Conservation (phyloP, 2,797 vertebrate species). For the Oreochromis mossambicus region DNA sequence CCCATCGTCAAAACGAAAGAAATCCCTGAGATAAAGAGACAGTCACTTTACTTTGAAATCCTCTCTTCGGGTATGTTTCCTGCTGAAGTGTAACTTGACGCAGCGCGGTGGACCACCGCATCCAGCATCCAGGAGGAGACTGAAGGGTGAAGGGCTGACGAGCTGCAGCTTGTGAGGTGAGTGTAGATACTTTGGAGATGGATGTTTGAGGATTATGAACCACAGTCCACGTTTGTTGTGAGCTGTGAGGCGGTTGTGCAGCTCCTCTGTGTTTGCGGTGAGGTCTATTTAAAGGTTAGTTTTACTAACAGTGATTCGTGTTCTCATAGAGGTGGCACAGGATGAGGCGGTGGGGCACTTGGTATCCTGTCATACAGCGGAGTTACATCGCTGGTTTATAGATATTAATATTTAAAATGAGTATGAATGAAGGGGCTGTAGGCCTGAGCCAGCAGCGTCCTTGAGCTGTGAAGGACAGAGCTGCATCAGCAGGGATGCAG, state of each 20-base stretch:
- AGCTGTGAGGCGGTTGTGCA: not conserved
- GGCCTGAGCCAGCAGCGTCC: slow-evolving; percentile 53
- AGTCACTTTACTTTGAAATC: not conserved
- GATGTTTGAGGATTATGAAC: not conserved
- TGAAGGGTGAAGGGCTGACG: not conserved
- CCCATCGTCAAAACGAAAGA: not conserved
- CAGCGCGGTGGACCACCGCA: not conserved
- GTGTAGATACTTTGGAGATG: not conserved
- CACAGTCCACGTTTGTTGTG: not conserved
- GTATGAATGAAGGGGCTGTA: not conserved
- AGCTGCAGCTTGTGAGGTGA: not conserved
- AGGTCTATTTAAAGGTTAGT: not conserved
- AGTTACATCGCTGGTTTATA: not conserved
- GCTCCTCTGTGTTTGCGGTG: not conserved
- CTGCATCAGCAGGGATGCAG: slow-evolving; percentile 31
- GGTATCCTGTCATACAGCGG: not conserved
- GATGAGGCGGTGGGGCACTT: not conserved
- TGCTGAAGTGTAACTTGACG: not conserved
- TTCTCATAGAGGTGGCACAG: not conserved
- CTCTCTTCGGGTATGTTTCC: not conserved
- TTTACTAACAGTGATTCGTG: not conserved
- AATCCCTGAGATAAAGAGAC: fast-evolving
- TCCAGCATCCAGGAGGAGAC: not conserved
- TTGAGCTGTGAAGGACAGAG: slow-evolving; percentile 70
- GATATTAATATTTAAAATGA: not conserved